Evolutionary conservation across 2,888 invertebrate species (phyloP), one percentile per base, ranked within the genome.

Genomic region (Megastigmus dorsalis): DNA sequence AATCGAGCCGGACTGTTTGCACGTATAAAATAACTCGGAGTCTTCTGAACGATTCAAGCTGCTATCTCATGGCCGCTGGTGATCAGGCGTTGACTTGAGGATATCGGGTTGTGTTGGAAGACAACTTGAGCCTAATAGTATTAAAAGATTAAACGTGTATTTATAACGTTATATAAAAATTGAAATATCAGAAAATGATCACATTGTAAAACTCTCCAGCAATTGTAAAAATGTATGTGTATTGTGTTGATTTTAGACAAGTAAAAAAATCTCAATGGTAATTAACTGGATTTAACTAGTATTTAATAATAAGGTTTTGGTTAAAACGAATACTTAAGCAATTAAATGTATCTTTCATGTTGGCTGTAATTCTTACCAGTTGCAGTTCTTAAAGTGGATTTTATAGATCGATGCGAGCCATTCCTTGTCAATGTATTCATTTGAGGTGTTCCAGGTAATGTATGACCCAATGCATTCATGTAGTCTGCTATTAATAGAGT

Each of bases 401-500:
- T 88, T 28, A 91, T 86, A 26, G 93, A 92, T 74, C 93, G 91
- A 82, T 92, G 92, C 38, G 92, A 92, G 48, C 93, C 93, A 85
- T 92, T 91, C 9, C 94, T 89, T 0, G 95, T 94, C 7, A 95
- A 89, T 0, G 95, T 94, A 84, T 93, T 94, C 91, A 94, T 92
- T 80, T 93, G 93, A 0, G 95, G 95, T 0, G 95, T 95, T 5
- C 93, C 94, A 0, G 94, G 92, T 72, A 91, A 89, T 48, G 93
- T 92, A 69, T 93, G 93, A 0, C 93, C 93, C 80, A 95, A 87
- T 0, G 96, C 95, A 89, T 97, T 97, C 93, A 97, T 97, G 88
- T 97, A 97, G 89, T 97, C 97, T 26, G 97, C 97, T 84, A 97
- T 96, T 28, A 97, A 90, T 77, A 97, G 91, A 0, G 97, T 97